Conservation (phyloP, 2,113 vertebrate genomes). For the Ancistrus triradiatus region DNA sequence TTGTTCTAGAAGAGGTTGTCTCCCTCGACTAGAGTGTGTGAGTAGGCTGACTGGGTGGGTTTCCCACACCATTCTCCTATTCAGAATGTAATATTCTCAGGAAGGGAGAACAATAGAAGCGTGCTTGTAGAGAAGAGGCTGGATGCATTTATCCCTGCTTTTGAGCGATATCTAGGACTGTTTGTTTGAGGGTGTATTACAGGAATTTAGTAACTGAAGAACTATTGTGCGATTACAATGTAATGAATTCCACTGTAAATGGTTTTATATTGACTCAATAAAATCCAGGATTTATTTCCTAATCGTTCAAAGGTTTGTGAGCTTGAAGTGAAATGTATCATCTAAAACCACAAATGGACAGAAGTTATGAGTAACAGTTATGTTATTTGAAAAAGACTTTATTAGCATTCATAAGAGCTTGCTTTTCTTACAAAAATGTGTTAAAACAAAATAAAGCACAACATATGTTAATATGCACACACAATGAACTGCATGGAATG, state of each 20-base stretch:
- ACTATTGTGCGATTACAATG: too few relatives aligned
- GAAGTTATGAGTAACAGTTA: too few relatives aligned
- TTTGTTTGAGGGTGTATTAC: not conserved
- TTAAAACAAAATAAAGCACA: conserved; percentile 43
- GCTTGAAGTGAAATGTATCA: too few relatives aligned
- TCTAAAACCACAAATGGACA: too few relatives aligned
- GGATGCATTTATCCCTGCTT: conserved; percentile 23
- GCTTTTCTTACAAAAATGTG: conserved; percentile 6
- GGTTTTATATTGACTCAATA: too few relatives aligned
- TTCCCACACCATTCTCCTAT: conserved; percentile 68
- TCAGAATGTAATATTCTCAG: conserved; percentile 55
- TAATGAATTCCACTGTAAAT: too few relatives aligned
- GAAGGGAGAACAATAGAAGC: conserved; percentile 62
- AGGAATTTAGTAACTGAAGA: not conserved
- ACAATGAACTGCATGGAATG: conserved; percentile 3
- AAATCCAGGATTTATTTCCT: too few relatives aligned
- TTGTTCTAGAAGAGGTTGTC: conserved; percentile 62
- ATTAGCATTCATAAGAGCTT: conserved; percentile 34
- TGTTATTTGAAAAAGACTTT: conserved; percentile 12
- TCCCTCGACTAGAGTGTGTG: conserved; percentile 67
- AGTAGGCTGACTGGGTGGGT: conserved; percentile 58
- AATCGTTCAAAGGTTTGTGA: too few relatives aligned
- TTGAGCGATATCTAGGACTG: conserved; percentile 48
- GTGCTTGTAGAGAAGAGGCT: conserved; percentile 64
- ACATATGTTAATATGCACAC: conserved; percentile 24